These are phyloP conservation scores for Phrynocephalus versicolor DNA, from an alignment of 2,113 vertebrate genomes.

Conservation along the genomic window DNA sequence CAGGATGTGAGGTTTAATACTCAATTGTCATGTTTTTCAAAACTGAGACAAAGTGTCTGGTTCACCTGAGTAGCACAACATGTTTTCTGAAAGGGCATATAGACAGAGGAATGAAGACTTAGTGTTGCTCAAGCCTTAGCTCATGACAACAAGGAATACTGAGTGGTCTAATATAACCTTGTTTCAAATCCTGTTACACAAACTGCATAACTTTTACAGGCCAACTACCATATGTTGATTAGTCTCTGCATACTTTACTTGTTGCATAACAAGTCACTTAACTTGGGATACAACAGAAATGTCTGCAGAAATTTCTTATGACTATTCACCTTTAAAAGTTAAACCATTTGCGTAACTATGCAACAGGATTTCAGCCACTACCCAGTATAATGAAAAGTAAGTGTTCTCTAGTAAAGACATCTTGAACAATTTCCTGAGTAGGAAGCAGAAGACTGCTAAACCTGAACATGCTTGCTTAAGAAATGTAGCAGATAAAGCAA, in stretches of 20 bases:
- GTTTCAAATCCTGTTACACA: no score
- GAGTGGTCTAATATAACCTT: neutral
- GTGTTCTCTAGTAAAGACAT: neutral
- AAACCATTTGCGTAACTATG: no score
- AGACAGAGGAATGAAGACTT: neutral
- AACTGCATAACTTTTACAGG: no score
- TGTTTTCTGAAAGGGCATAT: neutral
- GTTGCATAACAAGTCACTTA: no score
- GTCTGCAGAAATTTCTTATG: no score
- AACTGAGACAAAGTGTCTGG: neutral
- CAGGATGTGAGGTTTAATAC: neutral
- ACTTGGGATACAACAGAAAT: no score
- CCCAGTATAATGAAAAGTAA: no score
- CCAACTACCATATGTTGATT: no score
- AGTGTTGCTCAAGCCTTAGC: neutral
- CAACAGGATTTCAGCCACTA: no score
- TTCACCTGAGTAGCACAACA: neutral
- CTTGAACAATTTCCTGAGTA: no score
- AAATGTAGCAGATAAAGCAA: neutral
- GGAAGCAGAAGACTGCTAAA: neutral
- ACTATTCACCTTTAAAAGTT: no score
- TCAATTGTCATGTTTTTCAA: neutral
- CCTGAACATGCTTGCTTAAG: neutral
- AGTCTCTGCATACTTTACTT: no score
- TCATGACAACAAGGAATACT: neutral